phyloP scores from a whole-genome alignment of 53 echinoderm and acorn worm species.

The Temnopleurus reevesii region DNA sequence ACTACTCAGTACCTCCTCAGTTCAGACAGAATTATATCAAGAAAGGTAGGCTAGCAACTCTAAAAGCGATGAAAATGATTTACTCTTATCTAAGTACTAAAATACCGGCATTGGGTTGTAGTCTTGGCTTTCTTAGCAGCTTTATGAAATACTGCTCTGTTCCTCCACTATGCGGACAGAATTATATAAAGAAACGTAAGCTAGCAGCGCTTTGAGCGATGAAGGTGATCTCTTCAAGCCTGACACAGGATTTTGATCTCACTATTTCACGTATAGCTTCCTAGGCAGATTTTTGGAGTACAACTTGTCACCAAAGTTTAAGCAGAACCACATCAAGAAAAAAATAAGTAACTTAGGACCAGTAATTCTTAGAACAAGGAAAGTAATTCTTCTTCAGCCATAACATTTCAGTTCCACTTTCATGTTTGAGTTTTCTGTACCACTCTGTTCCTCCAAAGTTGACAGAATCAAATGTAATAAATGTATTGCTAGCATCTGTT shows the following conservation, averaged over 20 bases:
- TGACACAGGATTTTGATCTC: neutral
- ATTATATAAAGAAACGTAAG: constrained; percentile 75
- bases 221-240: too few relatives aligned
- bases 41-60: constrained; percentile 64
- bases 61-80: too few relatives aligned
- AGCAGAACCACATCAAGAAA: constrained; percentile 68
- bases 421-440: constrained; percentile 82
- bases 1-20: constrained; percentile 66
- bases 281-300: constrained; percentile 76
- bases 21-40: constrained; percentile 74
- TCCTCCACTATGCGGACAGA: constrained; percentile 77
- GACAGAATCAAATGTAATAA: too few relatives aligned
- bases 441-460: constrained; percentile 69
- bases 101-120: too few relatives aligned
- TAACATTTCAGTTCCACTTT: too few relatives aligned
- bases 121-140: constrained; percentile 83
- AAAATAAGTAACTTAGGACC: too few relatives aligned
- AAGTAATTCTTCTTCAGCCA: too few relatives aligned
- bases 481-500: too few relatives aligned
- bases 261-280: neutral
- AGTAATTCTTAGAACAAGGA: too few relatives aligned
- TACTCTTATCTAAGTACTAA: too few relatives aligned
- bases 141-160: constrained; percentile 75
- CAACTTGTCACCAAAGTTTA: constrained; percentile 67
- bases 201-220: too few relatives aligned